phyloP scores from a whole-genome alignment of 2,113 vertebrate species.

The Daboia siamensis region DNA sequence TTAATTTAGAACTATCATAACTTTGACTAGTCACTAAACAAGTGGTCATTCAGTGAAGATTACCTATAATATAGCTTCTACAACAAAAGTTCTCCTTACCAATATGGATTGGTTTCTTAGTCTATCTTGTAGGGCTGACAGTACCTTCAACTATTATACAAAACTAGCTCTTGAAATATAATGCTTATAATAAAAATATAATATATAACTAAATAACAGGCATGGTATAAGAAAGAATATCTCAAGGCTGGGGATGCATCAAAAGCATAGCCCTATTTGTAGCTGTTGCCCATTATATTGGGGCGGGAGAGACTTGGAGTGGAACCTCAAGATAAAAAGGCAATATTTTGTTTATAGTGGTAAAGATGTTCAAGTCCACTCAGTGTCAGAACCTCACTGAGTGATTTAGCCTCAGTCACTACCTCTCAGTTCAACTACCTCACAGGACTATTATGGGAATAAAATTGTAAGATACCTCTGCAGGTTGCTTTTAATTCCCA shows the following conservation, averaged over 20 bases:
- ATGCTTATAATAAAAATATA: not conserved
- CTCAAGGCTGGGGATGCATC: not conserved
- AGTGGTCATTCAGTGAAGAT: too few relatives aligned
- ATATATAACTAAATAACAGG: not conserved
- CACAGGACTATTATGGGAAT: not conserved
- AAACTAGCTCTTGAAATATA: not conserved
- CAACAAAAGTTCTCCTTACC: not conserved
- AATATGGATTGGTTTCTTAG: not conserved
- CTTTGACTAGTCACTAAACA: too few relatives aligned
- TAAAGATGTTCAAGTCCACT: not conserved
- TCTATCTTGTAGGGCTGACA: not conserved
- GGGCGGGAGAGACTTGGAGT: not conserved
- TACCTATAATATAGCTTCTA: not conserved
- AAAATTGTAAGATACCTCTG: not conserved
- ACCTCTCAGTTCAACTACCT: not conserved
- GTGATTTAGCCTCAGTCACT: not conserved
- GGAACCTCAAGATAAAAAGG: not conserved
- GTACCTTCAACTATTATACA: not conserved
- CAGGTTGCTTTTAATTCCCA: not conserved
- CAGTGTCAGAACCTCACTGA: not conserved
- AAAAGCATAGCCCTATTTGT: not conserved
- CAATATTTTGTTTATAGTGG: not conserved
- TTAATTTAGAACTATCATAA: too few relatives aligned
- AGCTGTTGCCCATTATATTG: not conserved
- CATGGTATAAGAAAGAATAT: not conserved